These are phyloP conservation scores for Esperia sulphurella DNA, from an alignment of 2,888 invertebrate species.

Conservation along the genomic window DNA sequence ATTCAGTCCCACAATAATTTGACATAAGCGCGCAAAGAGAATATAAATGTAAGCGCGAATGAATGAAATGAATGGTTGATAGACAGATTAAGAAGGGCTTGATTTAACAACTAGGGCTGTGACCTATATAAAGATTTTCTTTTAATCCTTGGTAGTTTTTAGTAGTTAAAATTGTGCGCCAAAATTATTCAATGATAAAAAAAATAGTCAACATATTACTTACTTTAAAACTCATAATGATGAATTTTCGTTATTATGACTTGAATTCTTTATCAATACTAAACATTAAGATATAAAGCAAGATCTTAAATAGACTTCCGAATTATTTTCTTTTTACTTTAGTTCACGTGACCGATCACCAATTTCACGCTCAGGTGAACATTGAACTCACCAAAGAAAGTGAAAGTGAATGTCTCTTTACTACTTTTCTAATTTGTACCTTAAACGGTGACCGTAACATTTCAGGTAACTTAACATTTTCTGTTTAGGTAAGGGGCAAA, in stretches of 20 bases:
- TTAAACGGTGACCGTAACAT: too few relatives aligned
- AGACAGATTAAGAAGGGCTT: too few relatives aligned
- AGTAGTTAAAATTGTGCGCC: too few relatives aligned
- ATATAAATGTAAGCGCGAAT: neutral
- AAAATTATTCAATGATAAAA: too few relatives aligned
- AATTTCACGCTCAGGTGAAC: slow-evolving; percentile 61
- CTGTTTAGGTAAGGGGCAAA: too few relatives aligned
- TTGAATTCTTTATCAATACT: slow-evolving; percentile 30
- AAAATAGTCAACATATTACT: too few relatives aligned
- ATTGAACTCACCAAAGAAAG: slow-evolving; percentile 38
- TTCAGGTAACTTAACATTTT: too few relatives aligned
- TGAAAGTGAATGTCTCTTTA: slow-evolving; percentile 44
- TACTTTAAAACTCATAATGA: slow-evolving; percentile 33
- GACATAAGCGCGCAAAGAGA: too few relatives aligned
- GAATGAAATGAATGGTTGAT: neutral
- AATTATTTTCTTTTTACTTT: slow-evolving; percentile 36
- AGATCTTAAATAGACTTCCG: slow-evolving; percentile 48
- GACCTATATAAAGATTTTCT: too few relatives aligned
- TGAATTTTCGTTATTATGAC: slow-evolving; percentile 11
- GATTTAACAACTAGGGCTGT: too few relatives aligned
- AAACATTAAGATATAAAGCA: slow-evolving; percentile 23
- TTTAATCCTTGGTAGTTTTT: too few relatives aligned
- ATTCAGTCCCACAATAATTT: too few relatives aligned
- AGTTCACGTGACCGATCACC: slow-evolving; percentile 35
- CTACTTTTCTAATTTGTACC: slow-evolving; percentile 2